phyloP scores from a whole-genome alignment of 2,113 vertebrate species.

The Rhinoderma darwinii region DNA sequence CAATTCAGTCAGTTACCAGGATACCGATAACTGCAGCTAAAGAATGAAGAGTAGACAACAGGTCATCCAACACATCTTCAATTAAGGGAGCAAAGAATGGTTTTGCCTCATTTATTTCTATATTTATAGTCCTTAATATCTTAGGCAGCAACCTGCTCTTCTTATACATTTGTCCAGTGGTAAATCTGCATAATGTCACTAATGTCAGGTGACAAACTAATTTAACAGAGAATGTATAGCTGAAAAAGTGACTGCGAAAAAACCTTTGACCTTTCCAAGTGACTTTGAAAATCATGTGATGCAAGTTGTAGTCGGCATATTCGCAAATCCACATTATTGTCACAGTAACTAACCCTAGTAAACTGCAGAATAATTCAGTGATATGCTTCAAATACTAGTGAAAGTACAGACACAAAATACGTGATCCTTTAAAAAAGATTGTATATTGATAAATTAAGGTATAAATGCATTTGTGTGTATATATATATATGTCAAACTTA shows the following conservation, averaged over 20 bases:
- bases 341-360: not conserved
- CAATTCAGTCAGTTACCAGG: conserved; percentile 12
- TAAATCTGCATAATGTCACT: not conserved
- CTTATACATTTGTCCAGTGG: not conserved
- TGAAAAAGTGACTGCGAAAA: not conserved
- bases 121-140: conserved; percentile 2
- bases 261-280: not conserved
- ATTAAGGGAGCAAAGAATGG: not conserved
- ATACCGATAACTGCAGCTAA: not conserved
- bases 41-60: not conserved
- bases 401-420: not conserved
- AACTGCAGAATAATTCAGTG: not conserved
- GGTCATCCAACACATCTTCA: not conserved
- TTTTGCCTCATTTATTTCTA: not conserved
- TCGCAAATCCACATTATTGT: not conserved
- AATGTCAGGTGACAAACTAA: not conserved
- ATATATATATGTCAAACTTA: not conserved
- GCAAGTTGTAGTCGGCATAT: not conserved
- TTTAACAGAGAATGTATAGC: not conserved
- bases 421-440: not conserved
- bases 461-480: not conserved
- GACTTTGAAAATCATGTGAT: not conserved
- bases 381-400: not conserved
- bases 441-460: not conserved
- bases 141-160: not conserved